Base-by-base conservation (phyloP, 2,113 vertebrate species). In the Cervus canadensis region DNA sequence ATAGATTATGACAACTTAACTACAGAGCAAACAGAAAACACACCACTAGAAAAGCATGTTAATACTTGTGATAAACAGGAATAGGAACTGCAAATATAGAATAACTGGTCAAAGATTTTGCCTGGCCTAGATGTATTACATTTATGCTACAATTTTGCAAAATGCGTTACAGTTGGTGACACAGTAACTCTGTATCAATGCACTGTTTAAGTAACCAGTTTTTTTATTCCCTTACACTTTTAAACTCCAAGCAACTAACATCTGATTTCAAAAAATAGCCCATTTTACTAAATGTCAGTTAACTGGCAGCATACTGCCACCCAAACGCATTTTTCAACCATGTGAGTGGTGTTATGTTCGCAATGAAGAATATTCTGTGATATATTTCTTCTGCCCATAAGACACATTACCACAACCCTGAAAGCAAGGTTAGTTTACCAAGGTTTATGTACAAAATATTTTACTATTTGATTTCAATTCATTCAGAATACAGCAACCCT, bases 141-240 rank as follows among this genome's bases (percentile, higher is more conserved):
- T 57, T 86, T 92, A 82, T 45, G 26, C 36, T 62, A 89, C 45
- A 95, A 87, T 79, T 91, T 43, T 95, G 40, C 52, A 62, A 95
- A 85, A 71, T 28, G 30, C 56, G 48, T 64, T 95, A 89, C 4
- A 78, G 25, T 62, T 82, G 89, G n/a, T 95, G 83, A 83, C 76
- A 91, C 28, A 74, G 3, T 71, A 52, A 84, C 60, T 89, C 36
- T 30, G 93, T 28, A 64, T 86, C 62, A 96, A 82, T 52, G 48
- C 36, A 94, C 48, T 52, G 21, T 71, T 89, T 92, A 64, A 87
- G 23, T 52, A 74, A 74, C 87, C 3, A 93, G 4, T 21, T 89
- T 93, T 79, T 91, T 78, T 62, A 60, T 54, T 95, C 76, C 33
- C 59, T 94, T 86, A 79, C 45, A 92, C 64, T 94, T 95, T 89